phyloP scores from a whole-genome alignment of 35 echinoderm and acorn worm genomes.

The Heliocidaris tuberculata region DNA sequence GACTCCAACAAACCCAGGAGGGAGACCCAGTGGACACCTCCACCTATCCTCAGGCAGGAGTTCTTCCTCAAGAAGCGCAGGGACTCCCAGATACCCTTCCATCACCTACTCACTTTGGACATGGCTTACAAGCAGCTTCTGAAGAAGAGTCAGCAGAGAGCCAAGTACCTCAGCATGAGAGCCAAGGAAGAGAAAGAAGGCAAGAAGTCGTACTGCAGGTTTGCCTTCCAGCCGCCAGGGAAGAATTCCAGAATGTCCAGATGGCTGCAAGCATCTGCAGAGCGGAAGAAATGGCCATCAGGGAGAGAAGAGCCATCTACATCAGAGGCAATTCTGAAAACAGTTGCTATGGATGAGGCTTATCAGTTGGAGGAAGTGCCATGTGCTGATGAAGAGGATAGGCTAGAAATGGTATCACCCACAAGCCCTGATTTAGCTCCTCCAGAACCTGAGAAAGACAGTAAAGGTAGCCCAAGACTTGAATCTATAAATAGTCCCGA shows the following conservation, averaged over 20 bases:
- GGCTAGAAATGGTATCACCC: background rate
- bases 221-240: constrained; percentile 14
- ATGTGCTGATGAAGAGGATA: background rate
- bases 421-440: background rate
- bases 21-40: background rate
- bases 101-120: constrained; percentile 27
- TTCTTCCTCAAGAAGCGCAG: background rate
- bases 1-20: background rate
- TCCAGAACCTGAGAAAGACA: background rate
- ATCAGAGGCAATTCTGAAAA: background rate
- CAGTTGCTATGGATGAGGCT: background rate
- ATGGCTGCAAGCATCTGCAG: constrained; percentile 17
- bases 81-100: constrained; percentile 13
- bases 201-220: constrained; percentile 36
- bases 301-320: background rate
- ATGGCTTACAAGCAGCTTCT: constrained; percentile 27
- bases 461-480: background rate
- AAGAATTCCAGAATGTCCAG: background rate
- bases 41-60: constrained; percentile 22
- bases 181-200: constrained; percentile 35
- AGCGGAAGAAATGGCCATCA: background rate
- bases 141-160: constrained; percentile 35
- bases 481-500: background rate
- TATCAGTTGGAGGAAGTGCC: background rate
- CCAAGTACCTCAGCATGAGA: background rate